Conservation (phyloP, 2,113 vertebrate genomes). For the Tachysurus vachellii region DNA sequence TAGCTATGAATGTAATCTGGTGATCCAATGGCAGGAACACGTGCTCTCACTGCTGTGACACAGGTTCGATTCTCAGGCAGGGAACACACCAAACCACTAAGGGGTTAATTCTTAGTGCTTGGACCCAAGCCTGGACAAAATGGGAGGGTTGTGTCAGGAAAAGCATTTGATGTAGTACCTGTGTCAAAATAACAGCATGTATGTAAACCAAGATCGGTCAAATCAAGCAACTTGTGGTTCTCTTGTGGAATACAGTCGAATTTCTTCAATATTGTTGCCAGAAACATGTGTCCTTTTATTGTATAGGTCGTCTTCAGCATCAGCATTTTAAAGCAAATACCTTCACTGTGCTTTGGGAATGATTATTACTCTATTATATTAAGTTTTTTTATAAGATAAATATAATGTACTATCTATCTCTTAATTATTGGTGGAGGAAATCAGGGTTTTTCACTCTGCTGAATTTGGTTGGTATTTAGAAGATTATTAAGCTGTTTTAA, state of each 20-base stretch:
- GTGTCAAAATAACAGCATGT: not conserved
- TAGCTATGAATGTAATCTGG: not conserved
- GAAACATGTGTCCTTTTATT: not conserved
- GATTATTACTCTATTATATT: not conserved
- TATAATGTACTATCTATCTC: too few relatives aligned
- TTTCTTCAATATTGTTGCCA: not conserved
- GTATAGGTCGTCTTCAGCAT: not conserved
- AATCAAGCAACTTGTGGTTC: not conserved
- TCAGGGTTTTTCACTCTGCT: too few relatives aligned
- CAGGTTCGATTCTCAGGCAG: too few relatives aligned
- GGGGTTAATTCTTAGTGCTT: too few relatives aligned
- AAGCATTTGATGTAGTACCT: not conserved
- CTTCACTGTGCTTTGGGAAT: not conserved
- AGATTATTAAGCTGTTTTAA: not conserved
- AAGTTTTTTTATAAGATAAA: not conserved
- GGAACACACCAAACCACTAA: too few relatives aligned
- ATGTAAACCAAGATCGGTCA: not conserved
- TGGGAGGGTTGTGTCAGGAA: too few relatives aligned
- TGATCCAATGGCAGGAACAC: not conserved
- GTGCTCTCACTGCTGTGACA: too few relatives aligned
- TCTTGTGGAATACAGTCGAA: not conserved
- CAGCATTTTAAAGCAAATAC: not conserved
- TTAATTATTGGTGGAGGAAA: too few relatives aligned
- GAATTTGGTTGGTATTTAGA: not conserved
- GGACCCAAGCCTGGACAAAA: too few relatives aligned